Evolutionary conservation across 2,888 invertebrate species (phyloP), one percentile per base, ranked within the genome.

Genomic region (Kuschelorhynchus macadamiae): DNA sequence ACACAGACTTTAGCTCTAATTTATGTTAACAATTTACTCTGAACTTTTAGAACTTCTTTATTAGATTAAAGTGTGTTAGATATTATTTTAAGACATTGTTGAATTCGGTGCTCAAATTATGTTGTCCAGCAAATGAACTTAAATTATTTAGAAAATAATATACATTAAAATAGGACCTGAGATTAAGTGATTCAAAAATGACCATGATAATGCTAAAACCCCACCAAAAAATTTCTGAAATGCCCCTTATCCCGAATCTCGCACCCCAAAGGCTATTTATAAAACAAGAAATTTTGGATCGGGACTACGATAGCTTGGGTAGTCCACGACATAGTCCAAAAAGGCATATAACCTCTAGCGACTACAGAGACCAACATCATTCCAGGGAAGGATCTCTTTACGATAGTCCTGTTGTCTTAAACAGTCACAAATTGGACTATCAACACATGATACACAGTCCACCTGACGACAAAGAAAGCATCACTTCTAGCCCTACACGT

Each of bases 231-330:
- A 71, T 71, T 12, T 60, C 67, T 1, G 71, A 71, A 47, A 77
- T 78, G 78, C 74, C 78, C 9, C 59, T 75, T 20, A 73, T 76
- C 66, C 70, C 74, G 59, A 77, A 78, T 59, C 71, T 76, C 53
- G 71, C 74, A 4, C 74, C 76, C 46, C 74, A 64, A 36, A 69
- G 72, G 53, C 33, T 65, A 14, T 62, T 59, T 20, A 76, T 78
- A 52, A 79, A 79, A 68, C 77, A 78, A 63, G 78, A 78, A 65
- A 39, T 65, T 21, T 11, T 62, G 16, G 67, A 67, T 8, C 39
- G 55, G 7, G 67, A 60, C 9, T 46, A 56, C 16, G 50, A 63
- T 18, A 42, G 25, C 14, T 12, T 12, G 14, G 21, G 36, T 14
- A 42, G 47, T 18, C 21, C 39, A 0, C 9, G 41, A n/a, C 49